Evolutionary conservation across 2,113 vertebrate species (phyloP).

Genomic region (Empidonax traillii): DNA sequence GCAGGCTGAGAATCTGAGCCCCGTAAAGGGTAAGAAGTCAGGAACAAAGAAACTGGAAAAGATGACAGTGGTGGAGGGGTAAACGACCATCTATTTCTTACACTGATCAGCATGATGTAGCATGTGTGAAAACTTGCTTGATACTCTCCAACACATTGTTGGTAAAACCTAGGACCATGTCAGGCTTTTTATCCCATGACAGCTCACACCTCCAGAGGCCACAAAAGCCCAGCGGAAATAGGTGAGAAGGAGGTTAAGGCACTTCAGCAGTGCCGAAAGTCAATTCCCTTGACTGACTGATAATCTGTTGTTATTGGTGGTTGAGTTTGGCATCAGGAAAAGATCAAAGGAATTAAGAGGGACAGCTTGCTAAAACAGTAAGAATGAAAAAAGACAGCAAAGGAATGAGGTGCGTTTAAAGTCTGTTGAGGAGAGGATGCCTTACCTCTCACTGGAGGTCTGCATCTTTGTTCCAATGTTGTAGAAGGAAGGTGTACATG

Average conservation of each 20-base stretch:
- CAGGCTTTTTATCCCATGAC: not conserved
- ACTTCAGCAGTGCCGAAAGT: not conserved
- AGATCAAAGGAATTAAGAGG: not conserved
- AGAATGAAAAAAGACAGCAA: not conserved
- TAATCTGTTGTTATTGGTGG: not conserved
- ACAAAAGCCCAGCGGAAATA: not conserved
- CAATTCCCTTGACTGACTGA: not conserved
- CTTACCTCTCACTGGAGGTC: not conserved
- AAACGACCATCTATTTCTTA: not conserved
- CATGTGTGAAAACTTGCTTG: not conserved
- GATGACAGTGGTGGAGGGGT: fast-evolving
- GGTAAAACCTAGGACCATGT: not conserved
- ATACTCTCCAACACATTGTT: not conserved
- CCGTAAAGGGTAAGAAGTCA: not conserved
- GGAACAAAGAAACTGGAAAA: not conserved
- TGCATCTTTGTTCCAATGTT: fast-evolving
- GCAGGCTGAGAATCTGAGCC: not conserved
- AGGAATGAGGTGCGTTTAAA: not conserved
- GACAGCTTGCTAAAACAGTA: not conserved
- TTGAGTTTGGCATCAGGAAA: not conserved
- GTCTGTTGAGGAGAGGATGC: not conserved
- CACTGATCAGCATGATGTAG: not conserved
- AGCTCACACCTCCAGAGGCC: not conserved
- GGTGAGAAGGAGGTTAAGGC: not conserved
- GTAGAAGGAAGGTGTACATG: fast-evolving